Conservation (phyloP, 2,888 invertebrate species). For the Morinoia aosen region DNA sequence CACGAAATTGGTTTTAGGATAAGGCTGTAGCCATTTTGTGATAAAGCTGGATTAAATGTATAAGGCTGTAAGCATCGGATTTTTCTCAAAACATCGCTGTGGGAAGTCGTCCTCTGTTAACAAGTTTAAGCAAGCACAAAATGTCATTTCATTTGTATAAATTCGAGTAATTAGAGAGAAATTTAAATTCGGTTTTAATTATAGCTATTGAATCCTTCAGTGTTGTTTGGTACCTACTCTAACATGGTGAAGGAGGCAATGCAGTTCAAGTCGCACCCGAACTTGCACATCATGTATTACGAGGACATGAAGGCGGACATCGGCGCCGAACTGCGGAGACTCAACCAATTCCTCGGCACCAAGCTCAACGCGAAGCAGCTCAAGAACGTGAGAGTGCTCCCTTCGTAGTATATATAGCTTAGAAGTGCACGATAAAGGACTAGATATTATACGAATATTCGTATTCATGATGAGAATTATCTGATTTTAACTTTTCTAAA, state of each 20-base stretch:
- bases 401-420: neutral
- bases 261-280: conserved; percentile 28
- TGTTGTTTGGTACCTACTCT: neutral
- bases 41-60: no score
- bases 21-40: no score
- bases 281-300: conserved; percentile 35
- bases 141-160: no score
- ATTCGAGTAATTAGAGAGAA: no score
- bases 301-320: conserved; percentile 47
- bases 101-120: no score
- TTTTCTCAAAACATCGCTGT: no score
- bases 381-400: neutral
- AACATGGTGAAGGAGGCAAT: conserved; percentile 21
- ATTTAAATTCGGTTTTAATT: neutral
- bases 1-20: no score
- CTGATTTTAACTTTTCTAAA: neutral
- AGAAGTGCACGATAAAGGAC: neutral
- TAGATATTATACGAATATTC: neutral
- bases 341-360: conserved; percentile 32
- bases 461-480: neutral
- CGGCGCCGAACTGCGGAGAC: neutral
- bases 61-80: no score
- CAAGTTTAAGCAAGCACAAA: no score
- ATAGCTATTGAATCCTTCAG: neutral
- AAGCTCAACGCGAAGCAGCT: neutral